Evolutionary conservation across 2,113 vertebrate species (phyloP), one percentile per base, ranked within the genome.

Genomic region (Lycaon pictus): DNA sequence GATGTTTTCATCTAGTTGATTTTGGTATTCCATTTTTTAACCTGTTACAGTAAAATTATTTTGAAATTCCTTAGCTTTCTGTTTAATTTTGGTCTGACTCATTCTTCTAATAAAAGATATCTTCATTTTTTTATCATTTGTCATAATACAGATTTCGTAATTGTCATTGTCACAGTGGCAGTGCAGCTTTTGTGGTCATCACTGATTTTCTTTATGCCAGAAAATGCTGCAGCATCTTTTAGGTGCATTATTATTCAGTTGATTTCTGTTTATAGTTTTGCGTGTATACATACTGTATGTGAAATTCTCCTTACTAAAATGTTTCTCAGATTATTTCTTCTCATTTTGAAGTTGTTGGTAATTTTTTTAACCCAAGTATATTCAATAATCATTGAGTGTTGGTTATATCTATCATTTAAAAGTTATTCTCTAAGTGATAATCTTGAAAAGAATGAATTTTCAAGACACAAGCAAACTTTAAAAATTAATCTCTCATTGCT

Each of bases 51-150:
- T 16, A 63, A 12, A 92, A 93, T 90, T 86, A 37, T 86, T 88
- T 79, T 91, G 35, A 84, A 48, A 37, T 87, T 80, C n/a, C n/a
- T 95, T 88, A 65, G 20, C 48, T 84, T 79, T 63, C 23, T 72
- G 3, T 65, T 81, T 95, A 95, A 76, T 60, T 93, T 94, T 88
- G n/a, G 25, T 71, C 71, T 80, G 60, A 69, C 25, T 89, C 15
- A 88, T 82, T 74, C 25, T 92, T 17, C 32, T 35, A 60, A 67
- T 85, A 80, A 96, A 74, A 81, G 13, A 94, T 56, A 79, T 1
- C 69, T 91, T 84, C 29, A 29, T 93, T 93, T 95, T 95, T 77
- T 95, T 93, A 25, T 93, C 48, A 58, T 87, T n/a, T n/a, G 29
- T 88, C 43, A 79, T 23, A 58, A 12, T 55, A 15, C 11, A 56